These are phyloP conservation scores for Subacronicta megacephala DNA, from an alignment of 2,888 invertebrate species.

Conservation along the genomic window DNA sequence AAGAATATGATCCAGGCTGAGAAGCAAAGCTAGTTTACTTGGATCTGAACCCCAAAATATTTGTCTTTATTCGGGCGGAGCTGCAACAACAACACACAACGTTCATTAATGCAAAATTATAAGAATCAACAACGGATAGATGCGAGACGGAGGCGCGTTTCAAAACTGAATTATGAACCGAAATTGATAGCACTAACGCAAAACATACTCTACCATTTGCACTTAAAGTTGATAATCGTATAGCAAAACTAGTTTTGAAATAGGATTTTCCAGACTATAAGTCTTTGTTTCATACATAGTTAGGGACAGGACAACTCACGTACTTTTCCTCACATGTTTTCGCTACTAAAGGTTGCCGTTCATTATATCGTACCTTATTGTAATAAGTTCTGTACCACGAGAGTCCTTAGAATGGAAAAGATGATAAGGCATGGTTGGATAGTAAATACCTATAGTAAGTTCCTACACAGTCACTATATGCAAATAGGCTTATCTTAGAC, in stretches of 20 bases:
- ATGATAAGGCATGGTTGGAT: neutral
- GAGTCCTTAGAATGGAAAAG: too few relatives aligned
- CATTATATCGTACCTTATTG: neutral
- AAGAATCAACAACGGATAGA: slow-evolving; percentile 54
- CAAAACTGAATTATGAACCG: slow-evolving; percentile 63
- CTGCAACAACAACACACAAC: slow-evolving; percentile 13
- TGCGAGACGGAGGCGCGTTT: slow-evolving; percentile 57
- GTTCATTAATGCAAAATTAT: slow-evolving; percentile 54
- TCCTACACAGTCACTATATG: too few relatives aligned
- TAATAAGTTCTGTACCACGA: too few relatives aligned
- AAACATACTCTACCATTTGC: slow-evolving; percentile 1
- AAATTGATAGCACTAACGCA: slow-evolving; percentile 36
- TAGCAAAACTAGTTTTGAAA: slow-evolving; percentile 32
- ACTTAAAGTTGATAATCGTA: slow-evolving; percentile 31
- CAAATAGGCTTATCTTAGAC: too few relatives aligned
- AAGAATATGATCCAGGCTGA: too few relatives aligned
- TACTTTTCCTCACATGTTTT: slow-evolving; percentile 53
- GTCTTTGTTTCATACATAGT: slow-evolving; percentile 66
- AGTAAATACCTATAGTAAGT: too few relatives aligned
- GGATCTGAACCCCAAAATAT: neutral
- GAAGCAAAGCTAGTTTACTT: neutral
- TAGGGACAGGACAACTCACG: slow-evolving; percentile 58
- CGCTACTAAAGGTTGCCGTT: slow-evolving; percentile 28
- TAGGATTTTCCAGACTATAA: slow-evolving; percentile 58
- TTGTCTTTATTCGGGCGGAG: neutral